Conservation (phyloP, 2,797 vertebrate species). For the Karalla daura region DNA sequence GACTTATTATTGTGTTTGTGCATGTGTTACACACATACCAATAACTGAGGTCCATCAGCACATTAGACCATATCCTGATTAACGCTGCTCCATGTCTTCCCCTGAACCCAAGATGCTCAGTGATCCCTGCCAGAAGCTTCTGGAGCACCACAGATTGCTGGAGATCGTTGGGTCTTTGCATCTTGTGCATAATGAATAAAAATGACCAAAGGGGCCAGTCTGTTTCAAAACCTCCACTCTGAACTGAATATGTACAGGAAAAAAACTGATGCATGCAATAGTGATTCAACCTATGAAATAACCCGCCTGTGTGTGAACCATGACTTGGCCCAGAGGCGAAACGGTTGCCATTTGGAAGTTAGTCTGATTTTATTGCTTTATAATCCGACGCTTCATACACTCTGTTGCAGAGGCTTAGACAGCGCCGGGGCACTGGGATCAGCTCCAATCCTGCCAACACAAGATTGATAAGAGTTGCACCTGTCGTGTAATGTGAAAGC, state of each 20-base stretch:
- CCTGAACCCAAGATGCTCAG: not conserved
- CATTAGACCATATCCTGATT: not conserved
- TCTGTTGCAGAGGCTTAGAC: not conserved
- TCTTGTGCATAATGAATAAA: constrained; percentile 22
- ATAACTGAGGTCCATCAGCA: not conserved
- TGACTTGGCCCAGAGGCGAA: not conserved
- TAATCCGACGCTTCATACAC: not conserved
- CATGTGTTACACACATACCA: not conserved
- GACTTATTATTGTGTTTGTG: not conserved
- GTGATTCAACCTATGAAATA: constrained; percentile 16
- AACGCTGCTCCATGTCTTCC: not conserved
- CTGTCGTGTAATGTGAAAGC: not conserved
- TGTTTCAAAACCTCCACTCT: not conserved
- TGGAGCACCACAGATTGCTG: not conserved
- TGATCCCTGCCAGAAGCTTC: not conserved
- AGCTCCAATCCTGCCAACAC: not conserved
- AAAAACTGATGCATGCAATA: not conserved
- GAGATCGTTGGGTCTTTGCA: constrained; percentile 5
- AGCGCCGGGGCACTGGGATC: not conserved
- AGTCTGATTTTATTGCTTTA: not conserved
- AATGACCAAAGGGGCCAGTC: constrained; percentile 11
- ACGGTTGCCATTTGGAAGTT: not conserved
- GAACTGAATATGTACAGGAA: not conserved
- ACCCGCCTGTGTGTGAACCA: not conserved
- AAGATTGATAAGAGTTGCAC: not conserved